Conservation (phyloP, 2,797 vertebrate species). For the Enteromius thamalakanensis region DNA sequence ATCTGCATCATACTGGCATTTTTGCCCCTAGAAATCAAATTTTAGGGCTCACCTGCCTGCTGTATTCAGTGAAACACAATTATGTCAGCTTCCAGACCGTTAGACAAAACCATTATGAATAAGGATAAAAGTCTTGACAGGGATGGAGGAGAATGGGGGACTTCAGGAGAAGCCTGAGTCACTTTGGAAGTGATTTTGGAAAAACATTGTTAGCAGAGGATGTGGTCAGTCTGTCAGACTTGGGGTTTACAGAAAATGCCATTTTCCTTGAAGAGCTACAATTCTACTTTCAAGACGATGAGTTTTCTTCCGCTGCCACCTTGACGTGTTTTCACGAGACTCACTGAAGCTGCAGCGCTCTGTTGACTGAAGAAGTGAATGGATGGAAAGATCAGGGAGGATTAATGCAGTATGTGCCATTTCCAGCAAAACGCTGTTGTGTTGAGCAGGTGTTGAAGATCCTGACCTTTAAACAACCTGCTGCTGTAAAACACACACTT, state of each 20-base stretch:
- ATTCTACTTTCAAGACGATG: neutral
- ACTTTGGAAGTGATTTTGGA: too few relatives aligned
- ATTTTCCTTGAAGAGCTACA: neutral
- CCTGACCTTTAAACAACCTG: conserved; percentile 25
- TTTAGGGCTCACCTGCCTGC: too few relatives aligned
- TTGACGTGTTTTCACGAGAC: neutral
- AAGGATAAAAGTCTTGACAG: neutral
- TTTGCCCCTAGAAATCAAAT: neutral
- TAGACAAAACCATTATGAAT: neutral
- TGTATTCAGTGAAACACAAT: too few relatives aligned
- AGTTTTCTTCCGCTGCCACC: neutral
- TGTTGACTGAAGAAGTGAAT: neutral
- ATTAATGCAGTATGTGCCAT: neutral
- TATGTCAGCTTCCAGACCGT: neutral
- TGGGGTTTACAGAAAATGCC: neutral
- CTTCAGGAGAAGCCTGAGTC: too few relatives aligned
- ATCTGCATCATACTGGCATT: neutral
- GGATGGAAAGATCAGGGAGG: neutral
- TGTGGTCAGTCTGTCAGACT: neutral
- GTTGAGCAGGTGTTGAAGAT: neutral
- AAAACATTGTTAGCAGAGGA: neutral
- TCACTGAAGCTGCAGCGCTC: neutral
- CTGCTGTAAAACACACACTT: neutral
- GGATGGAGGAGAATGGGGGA: neutral
- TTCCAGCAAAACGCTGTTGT: neutral